phyloP scores from a whole-genome alignment of 2,113 vertebrate species.

The Numida meleagris region DNA sequence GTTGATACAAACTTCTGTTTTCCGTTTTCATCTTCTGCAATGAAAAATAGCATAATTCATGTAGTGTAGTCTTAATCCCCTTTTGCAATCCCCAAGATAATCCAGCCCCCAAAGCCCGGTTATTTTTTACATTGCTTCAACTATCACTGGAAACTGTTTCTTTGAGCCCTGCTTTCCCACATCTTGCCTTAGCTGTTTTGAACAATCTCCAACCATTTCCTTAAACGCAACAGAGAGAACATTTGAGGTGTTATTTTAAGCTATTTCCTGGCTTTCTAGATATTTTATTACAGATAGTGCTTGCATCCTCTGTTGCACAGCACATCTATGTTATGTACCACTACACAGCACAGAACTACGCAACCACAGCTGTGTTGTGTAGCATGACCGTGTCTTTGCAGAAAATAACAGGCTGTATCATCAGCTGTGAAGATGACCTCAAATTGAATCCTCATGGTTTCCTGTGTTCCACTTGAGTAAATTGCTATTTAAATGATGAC shows the following conservation, averaged over 20 bases:
- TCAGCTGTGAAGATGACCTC: slow-evolving; percentile 1
- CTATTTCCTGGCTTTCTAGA: not conserved
- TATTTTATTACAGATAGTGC: not conserved
- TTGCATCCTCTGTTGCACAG: not conserved
- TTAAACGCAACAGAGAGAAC: not conserved
- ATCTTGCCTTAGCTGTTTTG: not conserved
- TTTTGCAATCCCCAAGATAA: not conserved
- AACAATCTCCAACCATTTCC: not conserved
- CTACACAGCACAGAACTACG: not conserved
- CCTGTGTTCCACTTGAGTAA: not conserved
- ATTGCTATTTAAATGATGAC: not conserved
- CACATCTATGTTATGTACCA: not conserved
- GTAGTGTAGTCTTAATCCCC: not conserved
- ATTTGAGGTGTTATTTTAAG: not conserved
- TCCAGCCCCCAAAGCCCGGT: not conserved
- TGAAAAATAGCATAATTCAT: not conserved
- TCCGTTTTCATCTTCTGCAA: not conserved
- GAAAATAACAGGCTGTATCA: not conserved
- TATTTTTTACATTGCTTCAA: not conserved
- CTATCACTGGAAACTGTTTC: not conserved
- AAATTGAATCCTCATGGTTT: slow-evolving; percentile 15
- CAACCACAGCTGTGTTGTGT: not conserved
- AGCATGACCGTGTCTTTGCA: not conserved
- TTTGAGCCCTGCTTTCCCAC: not conserved
- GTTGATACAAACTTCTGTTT: not conserved